Conservation (phyloP, 2,888 invertebrate genomes). For the Carcina quercana region DNA sequence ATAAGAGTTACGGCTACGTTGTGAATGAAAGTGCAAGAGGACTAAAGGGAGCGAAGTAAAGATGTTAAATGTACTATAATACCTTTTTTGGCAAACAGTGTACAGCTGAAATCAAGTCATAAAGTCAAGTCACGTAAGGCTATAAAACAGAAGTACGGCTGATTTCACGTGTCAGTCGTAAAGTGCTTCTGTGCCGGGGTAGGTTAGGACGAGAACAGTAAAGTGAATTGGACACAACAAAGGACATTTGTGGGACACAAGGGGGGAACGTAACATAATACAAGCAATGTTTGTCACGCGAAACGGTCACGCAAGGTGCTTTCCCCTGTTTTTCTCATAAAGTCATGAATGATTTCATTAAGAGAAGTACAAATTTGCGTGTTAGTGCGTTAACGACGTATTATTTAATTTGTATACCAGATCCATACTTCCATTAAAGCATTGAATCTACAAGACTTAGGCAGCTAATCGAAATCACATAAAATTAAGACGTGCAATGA, state of each 20-base stretch:
- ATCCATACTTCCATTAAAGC: no score
- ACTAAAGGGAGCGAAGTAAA: conserved; percentile 2
- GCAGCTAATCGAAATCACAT: no score
- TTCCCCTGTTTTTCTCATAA: conserved; percentile 44
- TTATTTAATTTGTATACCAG: no score
- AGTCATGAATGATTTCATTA: conserved; percentile 42
- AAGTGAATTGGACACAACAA: conserved; percentile 42
- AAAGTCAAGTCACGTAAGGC: conserved; percentile 21
- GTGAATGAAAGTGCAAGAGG: not conserved
- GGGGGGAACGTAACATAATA: conserved; percentile 33
- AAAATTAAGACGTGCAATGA: conserved; percentile 3
- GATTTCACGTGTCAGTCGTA: conserved; percentile 23
- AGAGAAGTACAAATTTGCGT: conserved; percentile 15
- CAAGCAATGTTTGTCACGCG: conserved; percentile 45
- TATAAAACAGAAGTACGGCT: conserved; percentile 16
- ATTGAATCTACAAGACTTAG: no score
- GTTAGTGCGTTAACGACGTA: no score
- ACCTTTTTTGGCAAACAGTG: conserved; percentile 15
- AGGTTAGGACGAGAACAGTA: conserved; percentile 29
- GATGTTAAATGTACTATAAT: conserved; percentile 15
- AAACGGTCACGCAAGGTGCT: conserved; percentile 53
- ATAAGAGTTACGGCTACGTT: no score
- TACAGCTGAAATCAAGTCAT: conserved; percentile 18
- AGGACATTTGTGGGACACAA: conserved; percentile 48
- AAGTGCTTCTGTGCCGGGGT: conserved; percentile 5